These are phyloP conservation scores for Portunus trituberculatus DNA, from an alignment of 1,140 invertebrate genomes.

Conservation along the genomic window DNA sequence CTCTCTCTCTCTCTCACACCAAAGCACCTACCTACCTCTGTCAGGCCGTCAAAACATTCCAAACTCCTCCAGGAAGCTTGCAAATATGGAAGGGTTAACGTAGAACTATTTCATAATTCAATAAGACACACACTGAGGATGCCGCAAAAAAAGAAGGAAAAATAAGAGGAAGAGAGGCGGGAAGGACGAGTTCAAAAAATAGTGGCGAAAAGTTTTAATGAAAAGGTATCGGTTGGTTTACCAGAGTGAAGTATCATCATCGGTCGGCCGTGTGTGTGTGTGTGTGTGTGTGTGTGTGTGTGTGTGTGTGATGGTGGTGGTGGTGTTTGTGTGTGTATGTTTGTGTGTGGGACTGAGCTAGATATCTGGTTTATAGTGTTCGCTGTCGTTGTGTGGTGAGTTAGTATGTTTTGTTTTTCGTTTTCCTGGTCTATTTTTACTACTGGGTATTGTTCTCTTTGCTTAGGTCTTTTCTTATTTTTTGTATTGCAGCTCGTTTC, in stretches of 20 bases:
- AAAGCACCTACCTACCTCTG: not conserved
- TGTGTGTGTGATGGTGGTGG: not conserved
- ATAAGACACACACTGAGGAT: conserved; percentile 46
- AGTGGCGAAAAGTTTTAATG: conserved; percentile 61
- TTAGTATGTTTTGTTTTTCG: too few species aligned
- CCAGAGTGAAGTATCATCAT: not conserved
- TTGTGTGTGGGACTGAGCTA: not conserved
- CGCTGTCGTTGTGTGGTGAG: too few species aligned
- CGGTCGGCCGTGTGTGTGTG: conserved; percentile 7
- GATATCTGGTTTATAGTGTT: too few species aligned
- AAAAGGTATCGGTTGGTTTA: conserved; percentile 62
- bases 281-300: conserved; percentile 42
- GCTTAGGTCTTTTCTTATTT: too few species aligned
- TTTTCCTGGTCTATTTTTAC: too few species aligned
- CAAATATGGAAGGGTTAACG: conserved; percentile 69
- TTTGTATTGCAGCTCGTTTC: too few species aligned
- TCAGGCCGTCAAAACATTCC: conserved; percentile 59
- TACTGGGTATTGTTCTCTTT: too few species aligned
- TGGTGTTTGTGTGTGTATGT: not conserved
- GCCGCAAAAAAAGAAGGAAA: not conserved
- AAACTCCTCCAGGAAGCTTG: conserved; percentile 44
- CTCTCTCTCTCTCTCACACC: not conserved
- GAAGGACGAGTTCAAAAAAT: not conserved
- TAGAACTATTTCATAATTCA: conserved; percentile 65
- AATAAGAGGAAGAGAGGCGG: not conserved